These are phyloP conservation scores for Pelodiscus sinensis DNA, from an alignment of 2,113 vertebrate species.

Conservation along the genomic window DNA sequence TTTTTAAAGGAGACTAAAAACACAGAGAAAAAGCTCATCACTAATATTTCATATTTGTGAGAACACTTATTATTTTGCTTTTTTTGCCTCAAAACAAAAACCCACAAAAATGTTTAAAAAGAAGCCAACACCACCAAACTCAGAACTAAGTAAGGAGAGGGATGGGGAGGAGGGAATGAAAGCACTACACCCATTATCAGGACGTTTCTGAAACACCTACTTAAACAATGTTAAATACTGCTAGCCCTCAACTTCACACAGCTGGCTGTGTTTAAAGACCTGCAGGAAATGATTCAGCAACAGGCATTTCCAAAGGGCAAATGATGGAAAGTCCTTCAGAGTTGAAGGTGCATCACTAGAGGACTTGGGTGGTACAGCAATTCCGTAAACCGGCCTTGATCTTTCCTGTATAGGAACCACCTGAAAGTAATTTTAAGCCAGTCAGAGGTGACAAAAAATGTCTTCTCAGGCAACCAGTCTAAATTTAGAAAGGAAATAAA, in stretches of 20 bases:
- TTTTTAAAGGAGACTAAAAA: conserved; percentile 72
- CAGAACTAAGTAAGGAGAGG: not conserved
- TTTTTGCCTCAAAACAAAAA: conserved; percentile 7
- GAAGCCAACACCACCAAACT: not conserved
- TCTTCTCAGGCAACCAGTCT: conserved; percentile 26
- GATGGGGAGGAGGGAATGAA: conserved; percentile 21
- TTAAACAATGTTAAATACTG: conserved; percentile 58
- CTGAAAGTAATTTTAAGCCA: conserved; percentile 40
- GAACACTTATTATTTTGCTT: conserved; percentile 78
- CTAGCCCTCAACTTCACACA: conserved; percentile 58
- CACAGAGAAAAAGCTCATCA: conserved; percentile 65
- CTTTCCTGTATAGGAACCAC: conserved; percentile 19
- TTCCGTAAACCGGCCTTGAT: conserved; percentile 36
- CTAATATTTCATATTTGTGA: conserved; percentile 75
- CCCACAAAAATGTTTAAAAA: not conserved
- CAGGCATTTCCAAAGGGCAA: conserved; percentile 63
- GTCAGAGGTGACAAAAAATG: not conserved
- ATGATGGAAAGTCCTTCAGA: conserved; percentile 46
- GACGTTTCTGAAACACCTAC: conserved; percentile 73
- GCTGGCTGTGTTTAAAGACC: conserved; percentile 67
- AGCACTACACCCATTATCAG: conserved; percentile 61
- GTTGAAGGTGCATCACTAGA: conserved; percentile 10
- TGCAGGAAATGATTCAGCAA: conserved; percentile 75
- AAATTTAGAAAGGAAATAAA: conserved; percentile 63
- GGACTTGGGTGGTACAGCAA: not conserved